Evolutionary conservation across 92 coral and sea anemone genomes (phyloP).

Genomic region (Epizoanthus stellaris): DNA sequence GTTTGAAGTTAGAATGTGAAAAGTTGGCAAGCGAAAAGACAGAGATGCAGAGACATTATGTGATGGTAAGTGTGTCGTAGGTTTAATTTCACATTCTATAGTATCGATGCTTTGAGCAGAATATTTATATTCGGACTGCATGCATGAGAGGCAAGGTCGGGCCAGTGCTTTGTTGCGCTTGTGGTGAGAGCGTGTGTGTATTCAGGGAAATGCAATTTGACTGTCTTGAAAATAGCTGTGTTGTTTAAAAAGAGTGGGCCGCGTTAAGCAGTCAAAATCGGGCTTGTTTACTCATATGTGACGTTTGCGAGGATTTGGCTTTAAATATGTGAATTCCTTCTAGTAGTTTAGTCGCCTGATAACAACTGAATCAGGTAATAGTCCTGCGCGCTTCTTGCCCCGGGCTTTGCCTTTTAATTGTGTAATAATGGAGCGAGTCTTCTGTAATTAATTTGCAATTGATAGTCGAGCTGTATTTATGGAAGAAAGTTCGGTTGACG

Average conservation of each 20-base stretch:
- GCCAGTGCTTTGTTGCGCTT: neutral
- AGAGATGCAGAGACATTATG: slow-evolving; percentile 99
- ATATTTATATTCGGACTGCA: too few species aligned
- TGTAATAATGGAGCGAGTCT: slow-evolving; percentile 93
- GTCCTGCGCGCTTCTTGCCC: slow-evolving; percentile 73
- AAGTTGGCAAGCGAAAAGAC: slow-evolving; percentile 99
- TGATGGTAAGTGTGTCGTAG: slow-evolving; percentile 80
- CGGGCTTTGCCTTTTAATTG: slow-evolving; percentile 93
- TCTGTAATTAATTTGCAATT: slow-evolving; percentile 96
- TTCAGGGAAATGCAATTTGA: slow-evolving; percentile 66
- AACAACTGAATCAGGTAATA: slow-evolving; percentile 86
- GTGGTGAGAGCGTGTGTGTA: slow-evolving; percentile 43
- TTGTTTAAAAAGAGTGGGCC: slow-evolving; percentile 73
- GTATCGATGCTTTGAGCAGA: too few species aligned
- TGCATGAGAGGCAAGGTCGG: too few species aligned
- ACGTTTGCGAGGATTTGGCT: slow-evolving; percentile 84
- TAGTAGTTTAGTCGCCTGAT: slow-evolving; percentile 87
- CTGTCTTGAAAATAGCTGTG: slow-evolving; percentile 67
- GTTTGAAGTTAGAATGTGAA: slow-evolving; percentile 99
- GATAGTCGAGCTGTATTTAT: slow-evolving; percentile 91
- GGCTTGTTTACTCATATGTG: slow-evolving; percentile 84
- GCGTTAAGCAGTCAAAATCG: slow-evolving; percentile 66
- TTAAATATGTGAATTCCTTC: slow-evolving; percentile 92
- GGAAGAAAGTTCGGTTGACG: slow-evolving; percentile 79
- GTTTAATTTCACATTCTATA: slow-evolving; percentile 10